Evolutionary conservation across 2,113 vertebrate genomes (phyloP), one percentile per base, ranked within the genome.

Genomic region (Odocoileus virginianus): DNA sequence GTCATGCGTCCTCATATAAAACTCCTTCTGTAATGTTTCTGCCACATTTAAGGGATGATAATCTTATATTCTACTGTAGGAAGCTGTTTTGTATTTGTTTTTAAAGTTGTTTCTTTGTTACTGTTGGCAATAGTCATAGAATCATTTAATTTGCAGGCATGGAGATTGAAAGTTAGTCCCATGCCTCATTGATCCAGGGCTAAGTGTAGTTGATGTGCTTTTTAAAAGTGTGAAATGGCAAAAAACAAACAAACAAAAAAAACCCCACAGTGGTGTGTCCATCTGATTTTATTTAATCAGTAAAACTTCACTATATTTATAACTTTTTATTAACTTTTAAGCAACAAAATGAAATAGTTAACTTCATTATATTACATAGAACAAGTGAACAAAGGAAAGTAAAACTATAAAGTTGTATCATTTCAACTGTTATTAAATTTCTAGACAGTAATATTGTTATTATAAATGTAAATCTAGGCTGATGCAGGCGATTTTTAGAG

Each of bases 361-460:
- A 57, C 17, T 91, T 92, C 27, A 71, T 54, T 93, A n/a, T 61
- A 58, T 87, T 91, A 43, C 1, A 47, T 13, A 96, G 60, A 93
- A 12, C 21, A 89, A 84, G 25, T 91, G 19, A 76, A 78, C n/a
- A 81, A 93, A 74, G 50, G 45, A 76, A 86, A 95, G 58, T 60
- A 96, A 96, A 81, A 89, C 33, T 58, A 36, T 83, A 78, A 52
- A 93, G 47, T 89, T 79, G 25, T 67, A 84, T 84, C 40, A 67
- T 92, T 97, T 95, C 57, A 81, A 96, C 64, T 67, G 14, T 47
- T n/a, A 43, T 94, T 79, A 95, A 71, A 6, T 91, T 97, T 91
- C 21, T 84, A 67, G 58, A 45, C 25, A 87, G 4, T 43, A 89
- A 3, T 55, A 52, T 88, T 93, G 67, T 28, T 83, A 17, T 61